These are phyloP conservation scores for Drosophila bocqueti DNA, from an alignment of 1,140 invertebrate species.

Conservation along the genomic window DNA sequence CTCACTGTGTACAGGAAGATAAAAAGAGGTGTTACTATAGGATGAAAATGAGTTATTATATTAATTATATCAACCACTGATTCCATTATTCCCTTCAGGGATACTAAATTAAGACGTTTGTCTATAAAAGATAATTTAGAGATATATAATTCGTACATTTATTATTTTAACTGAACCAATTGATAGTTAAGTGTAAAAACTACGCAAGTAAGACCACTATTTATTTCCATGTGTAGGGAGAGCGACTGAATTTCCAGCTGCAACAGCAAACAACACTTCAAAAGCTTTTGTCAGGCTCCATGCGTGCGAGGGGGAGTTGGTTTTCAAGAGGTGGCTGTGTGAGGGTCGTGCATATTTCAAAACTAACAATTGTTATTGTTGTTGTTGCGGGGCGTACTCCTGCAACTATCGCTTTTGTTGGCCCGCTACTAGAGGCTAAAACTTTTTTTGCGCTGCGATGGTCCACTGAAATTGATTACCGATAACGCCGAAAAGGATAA, in stretches of 20 bases:
- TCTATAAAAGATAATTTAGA: neutral
- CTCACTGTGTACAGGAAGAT: slow-evolving; percentile 22
- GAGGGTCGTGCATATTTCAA: slow-evolving; percentile 74
- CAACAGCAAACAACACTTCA: slow-evolving; percentile 65
- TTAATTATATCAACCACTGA: no score
- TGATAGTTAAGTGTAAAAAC: neutral
- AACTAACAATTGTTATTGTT: slow-evolving; percentile 71
- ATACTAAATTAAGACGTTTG: no score
- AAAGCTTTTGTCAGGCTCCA: slow-evolving; percentile 63
- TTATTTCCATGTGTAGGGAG: neutral
- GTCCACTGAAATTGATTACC: slow-evolving; percentile 80
- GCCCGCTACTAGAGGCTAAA: slow-evolving; percentile 43
- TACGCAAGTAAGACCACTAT: neutral
- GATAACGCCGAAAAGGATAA: slow-evolving; percentile 80
- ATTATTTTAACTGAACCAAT: neutral
- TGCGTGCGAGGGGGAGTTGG: slow-evolving; percentile 26
- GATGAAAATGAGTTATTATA: neutral
- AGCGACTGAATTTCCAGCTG: slow-evolving; percentile 23
- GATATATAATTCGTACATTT: neutral
- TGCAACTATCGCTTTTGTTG: slow-evolving; percentile 53
- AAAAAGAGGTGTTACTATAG: neutral
- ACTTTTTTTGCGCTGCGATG: slow-evolving; percentile 40
- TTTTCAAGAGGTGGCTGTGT: neutral
- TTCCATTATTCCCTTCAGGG: no score
- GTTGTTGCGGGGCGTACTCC: slow-evolving; percentile 11